These are phyloP conservation scores for Rotaria socialis DNA, from an alignment of 2,888 invertebrate species.

Conservation along the genomic window DNA sequence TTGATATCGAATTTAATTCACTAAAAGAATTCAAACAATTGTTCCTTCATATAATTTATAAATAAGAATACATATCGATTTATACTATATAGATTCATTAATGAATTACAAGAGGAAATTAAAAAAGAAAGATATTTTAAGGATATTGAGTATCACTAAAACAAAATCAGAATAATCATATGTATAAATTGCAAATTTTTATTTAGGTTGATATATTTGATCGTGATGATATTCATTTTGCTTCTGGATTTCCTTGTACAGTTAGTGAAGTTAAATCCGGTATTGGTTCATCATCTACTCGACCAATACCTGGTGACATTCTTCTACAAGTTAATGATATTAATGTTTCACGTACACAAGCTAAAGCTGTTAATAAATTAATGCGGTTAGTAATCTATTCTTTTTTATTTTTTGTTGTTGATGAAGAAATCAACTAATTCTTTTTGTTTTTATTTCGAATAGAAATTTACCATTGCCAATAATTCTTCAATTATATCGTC, in stretches of 20 bases:
- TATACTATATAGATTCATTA: too few relatives aligned
- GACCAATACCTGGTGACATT: neutral
- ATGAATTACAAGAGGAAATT: too few relatives aligned
- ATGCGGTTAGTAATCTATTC: neutral
- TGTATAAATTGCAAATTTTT: too few relatives aligned
- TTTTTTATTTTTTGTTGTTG: too few relatives aligned
- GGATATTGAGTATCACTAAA: too few relatives aligned
- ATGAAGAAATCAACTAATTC: neutral
- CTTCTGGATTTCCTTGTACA: neutral
- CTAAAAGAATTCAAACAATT: too few relatives aligned
- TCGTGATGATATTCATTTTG: conserved; percentile 20
- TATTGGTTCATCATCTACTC: neutral
- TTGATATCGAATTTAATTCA: too few relatives aligned
- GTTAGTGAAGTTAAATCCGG: neutral
- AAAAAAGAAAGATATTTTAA: too few relatives aligned
- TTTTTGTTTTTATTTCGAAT: neutral
- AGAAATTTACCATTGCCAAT: neutral
- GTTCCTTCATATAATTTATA: too few relatives aligned
- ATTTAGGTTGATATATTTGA: neutral
- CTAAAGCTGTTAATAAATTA: conserved; percentile 2
- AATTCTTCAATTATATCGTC: neutral
- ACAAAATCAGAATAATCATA: too few relatives aligned
- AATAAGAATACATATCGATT: too few relatives aligned
- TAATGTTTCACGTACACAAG: conserved; percentile 2
- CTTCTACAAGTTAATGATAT: neutral